Base-by-base conservation (phyloP, 2,888 invertebrate species). In the Phoenoteleia sp. region DNA sequence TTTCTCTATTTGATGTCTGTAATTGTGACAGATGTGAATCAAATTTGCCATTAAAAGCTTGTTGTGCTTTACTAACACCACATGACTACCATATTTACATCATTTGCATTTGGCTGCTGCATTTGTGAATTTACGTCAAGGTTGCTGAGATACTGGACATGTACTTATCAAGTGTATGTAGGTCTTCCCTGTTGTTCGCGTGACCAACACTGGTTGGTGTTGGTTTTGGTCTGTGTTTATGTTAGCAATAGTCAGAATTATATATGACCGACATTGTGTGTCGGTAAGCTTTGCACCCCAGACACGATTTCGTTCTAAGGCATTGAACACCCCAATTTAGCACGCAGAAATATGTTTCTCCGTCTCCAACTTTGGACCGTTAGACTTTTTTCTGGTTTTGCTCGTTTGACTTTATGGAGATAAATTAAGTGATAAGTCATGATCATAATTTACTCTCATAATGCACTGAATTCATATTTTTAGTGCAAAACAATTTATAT, bases 291-390 rank as follows among this genome's bases (percentile, higher is more conserved):
- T 64, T 29, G 66, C 36, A 54, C 33, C 25, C 56, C 15, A 33
- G 56, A 76, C 67, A 76, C 67, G 66, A 58, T 11, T 76, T 56
- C 66, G 54, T 76, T 76, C 67, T 58, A 56, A 66, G 76, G 47
- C 67, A 58, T 25, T 45, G 76, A 58, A 56, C 54, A 69, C 54
- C 39, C 66, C 25, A 76, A 66, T 76, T 54, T 76, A 56, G 17
- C 47, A 64, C 75, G 42, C 23, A 56, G 56, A 56, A 47, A 76
- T 45, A 56, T 58, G 54, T 56, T 23, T 13, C 19, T 69, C 42
- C 15, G 25, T 36, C 27, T 45, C 33, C 15, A 27, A 36, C 15
- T 76, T 67, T 58, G 19, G 13, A 67, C n/a, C 21, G 27, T 29
- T 21, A 2, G 9, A 39, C 27, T 69, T 54, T 42, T 69, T 56